A percentile compares a stretch with the other conserved stretches of the same genome.
Evolutionary conservation across 2,888 invertebrate genomes (phyloP).

Genomic region (Azorinus chamasolen): DNA sequence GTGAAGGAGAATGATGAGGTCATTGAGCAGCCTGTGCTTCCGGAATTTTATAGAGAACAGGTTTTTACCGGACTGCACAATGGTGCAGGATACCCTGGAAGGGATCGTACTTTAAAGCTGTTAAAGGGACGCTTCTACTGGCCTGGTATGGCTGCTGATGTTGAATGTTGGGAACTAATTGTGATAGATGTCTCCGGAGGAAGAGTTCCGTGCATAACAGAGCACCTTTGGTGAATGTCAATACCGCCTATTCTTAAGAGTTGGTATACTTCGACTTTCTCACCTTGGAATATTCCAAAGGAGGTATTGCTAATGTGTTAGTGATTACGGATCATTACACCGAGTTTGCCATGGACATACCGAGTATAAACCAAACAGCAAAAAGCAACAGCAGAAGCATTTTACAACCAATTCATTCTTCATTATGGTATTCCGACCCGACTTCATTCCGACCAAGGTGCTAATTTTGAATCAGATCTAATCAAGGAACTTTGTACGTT

Average conservation of each 20-base stretch:
- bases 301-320: constrained; percentile 21
- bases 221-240: constrained; percentile 29
- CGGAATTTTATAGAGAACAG: constrained; percentile 7
- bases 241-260: constrained; percentile 27
- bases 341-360: constrained; percentile 36
- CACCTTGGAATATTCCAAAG: constrained; percentile 27
- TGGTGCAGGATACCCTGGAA: constrained; percentile 30
- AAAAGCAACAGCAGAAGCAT: too few species aligned
- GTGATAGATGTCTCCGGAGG: constrained; percentile 21
- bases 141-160: constrained; percentile 15
- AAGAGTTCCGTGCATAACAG: constrained; percentile 15
- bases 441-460: constrained; percentile 53
- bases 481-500: too few species aligned
- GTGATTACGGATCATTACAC: constrained; percentile 45
- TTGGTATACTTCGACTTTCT: constrained; percentile 35
- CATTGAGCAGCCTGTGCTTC: constrained; percentile 20
- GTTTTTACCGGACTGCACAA: constrained; percentile 20
- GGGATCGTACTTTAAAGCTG: constrained; percentile 15
- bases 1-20: background rate
- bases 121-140: constrained; percentile 21
- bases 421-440: too few species aligned
- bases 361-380: constrained; percentile 47
- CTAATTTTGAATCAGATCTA: too few species aligned
- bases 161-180: constrained; percentile 8
- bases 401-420: too few species aligned